These are phyloP conservation scores for Pipra filicauda DNA, from an alignment of 2,113 vertebrate species.

Conservation along the genomic window DNA sequence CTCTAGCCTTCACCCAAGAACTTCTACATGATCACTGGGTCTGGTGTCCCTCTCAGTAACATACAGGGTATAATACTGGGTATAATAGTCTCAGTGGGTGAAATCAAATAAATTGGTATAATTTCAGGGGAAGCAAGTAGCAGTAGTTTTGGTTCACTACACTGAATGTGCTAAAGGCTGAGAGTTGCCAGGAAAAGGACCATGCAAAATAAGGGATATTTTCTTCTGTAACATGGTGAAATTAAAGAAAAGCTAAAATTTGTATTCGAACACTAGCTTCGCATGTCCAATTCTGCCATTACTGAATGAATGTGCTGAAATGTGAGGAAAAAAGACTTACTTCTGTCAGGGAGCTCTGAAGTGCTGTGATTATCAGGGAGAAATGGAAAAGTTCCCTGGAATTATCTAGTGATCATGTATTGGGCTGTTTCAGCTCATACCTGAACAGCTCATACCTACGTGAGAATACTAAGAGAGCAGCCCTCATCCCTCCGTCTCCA, in stretches of 20 bases:
- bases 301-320: neutral
- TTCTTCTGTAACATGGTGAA: neutral
- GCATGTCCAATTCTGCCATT: neutral
- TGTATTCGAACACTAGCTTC: neutral
- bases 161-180: neutral
- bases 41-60: neutral
- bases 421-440: neutral
- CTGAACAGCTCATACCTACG: neutral
- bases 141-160: neutral
- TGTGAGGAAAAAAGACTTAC: neutral
- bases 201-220: neutral
- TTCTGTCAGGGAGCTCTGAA: neutral
- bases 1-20: neutral
- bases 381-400: neutral
- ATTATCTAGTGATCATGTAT: neutral
- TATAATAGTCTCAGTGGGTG: neutral
- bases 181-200: neutral
- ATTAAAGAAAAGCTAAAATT: constrained; percentile 5
- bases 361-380: neutral
- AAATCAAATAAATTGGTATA: neutral
- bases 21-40: neutral
- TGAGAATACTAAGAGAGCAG: neutral
- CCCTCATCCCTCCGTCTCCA: neutral
- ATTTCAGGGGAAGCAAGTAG: neutral
- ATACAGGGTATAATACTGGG: neutral